phyloP scores from a whole-genome alignment of 2,113 vertebrate species.

The Lasiurus cinereus region DNA sequence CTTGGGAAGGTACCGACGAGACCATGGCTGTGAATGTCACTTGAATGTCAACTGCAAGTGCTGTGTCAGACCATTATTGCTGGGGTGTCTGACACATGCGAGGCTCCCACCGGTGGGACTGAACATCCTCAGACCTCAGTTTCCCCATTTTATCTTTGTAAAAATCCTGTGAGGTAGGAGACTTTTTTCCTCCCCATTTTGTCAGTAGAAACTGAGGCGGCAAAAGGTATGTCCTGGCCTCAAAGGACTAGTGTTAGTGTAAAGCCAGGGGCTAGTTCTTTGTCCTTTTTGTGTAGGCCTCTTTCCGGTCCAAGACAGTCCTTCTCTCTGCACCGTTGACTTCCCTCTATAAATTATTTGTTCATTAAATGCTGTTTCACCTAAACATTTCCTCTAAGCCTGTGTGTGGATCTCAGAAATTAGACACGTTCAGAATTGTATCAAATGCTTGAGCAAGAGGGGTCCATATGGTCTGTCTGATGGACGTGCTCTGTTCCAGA shows the following conservation, averaged over 20 bases:
- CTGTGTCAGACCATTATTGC: background rate
- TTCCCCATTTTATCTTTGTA: constrained; percentile 24
- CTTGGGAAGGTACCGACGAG: background rate
- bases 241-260: background rate
- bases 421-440: background rate
- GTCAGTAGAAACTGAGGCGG: background rate
- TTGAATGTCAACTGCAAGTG: background rate
- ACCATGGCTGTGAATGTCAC: background rate
- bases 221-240: background rate
- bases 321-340: background rate
- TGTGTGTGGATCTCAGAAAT: background rate
- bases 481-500: background rate
- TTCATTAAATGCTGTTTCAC: background rate
- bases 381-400: background rate
- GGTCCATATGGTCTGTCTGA: background rate
- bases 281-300: background rate
- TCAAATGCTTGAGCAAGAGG: background rate
- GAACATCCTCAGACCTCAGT: too few relatives aligned
- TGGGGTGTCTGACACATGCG: background rate
- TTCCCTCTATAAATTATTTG: background rate
- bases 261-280: background rate
- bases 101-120: background rate
- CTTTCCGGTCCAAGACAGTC: background rate
- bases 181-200: background rate
- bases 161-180: background rate